Evolutionary conservation across 2,888 invertebrate genomes (phyloP).

Genomic region (Hyposoter didymator): DNA sequence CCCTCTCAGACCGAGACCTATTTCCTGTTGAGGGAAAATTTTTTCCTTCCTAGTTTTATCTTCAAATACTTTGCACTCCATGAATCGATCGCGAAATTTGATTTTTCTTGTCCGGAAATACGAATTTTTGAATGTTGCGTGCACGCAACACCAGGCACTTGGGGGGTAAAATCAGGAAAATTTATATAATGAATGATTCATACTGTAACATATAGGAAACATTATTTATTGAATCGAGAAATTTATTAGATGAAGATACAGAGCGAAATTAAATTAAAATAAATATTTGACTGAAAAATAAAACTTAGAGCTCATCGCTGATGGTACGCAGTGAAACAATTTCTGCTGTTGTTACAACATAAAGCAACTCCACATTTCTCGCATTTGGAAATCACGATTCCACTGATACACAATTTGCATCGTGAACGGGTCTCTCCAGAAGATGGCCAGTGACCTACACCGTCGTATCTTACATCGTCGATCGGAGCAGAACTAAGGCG

Average conservation of each 20-base stretch:
- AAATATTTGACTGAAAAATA: not conserved
- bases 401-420: not conserved
- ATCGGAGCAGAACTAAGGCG: not conserved
- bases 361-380: not conserved
- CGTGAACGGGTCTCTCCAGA: not conserved
- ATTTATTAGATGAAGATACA: not conserved
- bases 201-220: not conserved
- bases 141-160: not conserved
- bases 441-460: not conserved
- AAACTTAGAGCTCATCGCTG: not conserved
- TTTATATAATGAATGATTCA: not conserved
- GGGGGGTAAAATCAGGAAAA: slow-evolving; percentile 14
- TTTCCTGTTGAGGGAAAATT: slow-evolving; percentile 4
- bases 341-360: not conserved
- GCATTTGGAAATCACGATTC: not conserved
- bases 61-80: not conserved
- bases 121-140: slow-evolving; percentile 21
- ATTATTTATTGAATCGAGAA: not conserved
- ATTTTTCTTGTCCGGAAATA: slow-evolving; percentile 5
- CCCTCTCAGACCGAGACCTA: not conserved
- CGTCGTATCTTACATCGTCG: not conserved
- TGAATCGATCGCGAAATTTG: slow-evolving; percentile 5
- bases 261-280: not conserved
- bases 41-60: slow-evolving; percentile 18
- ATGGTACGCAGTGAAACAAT: not conserved